Base-by-base conservation (phyloP, 2,797 vertebrate genomes). In the Trematocara caparti region DNA sequence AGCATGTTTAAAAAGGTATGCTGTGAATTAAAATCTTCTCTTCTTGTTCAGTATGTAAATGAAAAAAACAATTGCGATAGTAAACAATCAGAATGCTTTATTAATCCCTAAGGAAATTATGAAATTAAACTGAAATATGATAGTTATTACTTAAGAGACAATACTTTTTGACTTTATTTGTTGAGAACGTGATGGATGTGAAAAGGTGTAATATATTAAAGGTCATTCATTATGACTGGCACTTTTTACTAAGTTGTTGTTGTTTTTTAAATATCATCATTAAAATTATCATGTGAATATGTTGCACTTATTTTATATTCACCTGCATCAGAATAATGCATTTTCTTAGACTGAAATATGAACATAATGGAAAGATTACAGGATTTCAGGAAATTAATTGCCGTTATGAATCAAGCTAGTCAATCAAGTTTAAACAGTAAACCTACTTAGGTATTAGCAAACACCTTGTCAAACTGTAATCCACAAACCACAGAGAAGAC, bases 281-380 rank as follows among this genome's bases (percentile, higher is more conserved):
- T 64, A 40, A 40, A 5, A 24, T 40, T 43, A 45, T 45, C 13
- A 45, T 45, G 14, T 64, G 11, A 13, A 64, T 21, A 38, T 64
- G 11, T 40, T 64, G n/a, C 59, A 64, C 32, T 38, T 34, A 19
- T 62, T 53, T 62, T 19, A 38, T 21, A 50, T 50, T 50, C 38
- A 15, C 76, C 3, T 15, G 43, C 40, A 66, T 80, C 82, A n/a
- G 69, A 49, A 82, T 57, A 66, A 49, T 38, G 34, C 9, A 80
- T 4, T 49, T 1, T 13, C 66, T 30, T 76, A 19, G 6, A 34
- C 17, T 55, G 11, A 12, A 6, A 74, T 78, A 15, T 30, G 27
- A 66, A 80, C 17, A 6, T 80, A 11, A 74, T 73, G 6, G 73
- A 76, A 74, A 24, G 53, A 73, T 81, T 55, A 78, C 79, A 86